Evolutionary conservation across 2,113 vertebrate genomes (phyloP), one percentile per base, ranked within the genome.

Genomic region (Mobula hypostoma): DNA sequence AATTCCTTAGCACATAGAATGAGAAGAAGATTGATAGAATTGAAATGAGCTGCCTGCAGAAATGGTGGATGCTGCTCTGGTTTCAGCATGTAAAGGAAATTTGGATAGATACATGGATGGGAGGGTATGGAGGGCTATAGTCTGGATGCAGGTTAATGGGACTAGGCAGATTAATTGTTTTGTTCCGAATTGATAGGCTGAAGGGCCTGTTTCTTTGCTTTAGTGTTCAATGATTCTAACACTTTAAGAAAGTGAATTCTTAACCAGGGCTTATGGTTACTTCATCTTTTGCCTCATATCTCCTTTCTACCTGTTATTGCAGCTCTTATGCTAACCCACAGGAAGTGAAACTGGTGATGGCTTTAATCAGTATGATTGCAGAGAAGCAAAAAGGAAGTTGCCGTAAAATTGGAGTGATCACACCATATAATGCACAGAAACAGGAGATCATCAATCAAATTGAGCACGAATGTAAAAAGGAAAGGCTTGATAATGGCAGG

Each of bases 361-460:
- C 97, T 94, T 94, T 98, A 94, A 96, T 97, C 77, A 97, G 94
- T 94, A 95, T 97, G 94, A 97, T 98, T 88, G 96, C 96, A 88
- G 96, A 96, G 11, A 97, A 95, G 94, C 95, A 94, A 36, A 63
- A 88, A 0, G 24, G 27, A 1, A 93, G 94, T 77, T 94, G 94
- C 40, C 97, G 96, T 66, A 96, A 94, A 78, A 96, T 98, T 88
- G 98, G 98, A 3, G 96, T 98, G 79, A 98, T 98, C 94, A 98
- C 98, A 0, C 98, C 97, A 40, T 98, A 98, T 95, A 98, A 96
- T 0, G 98, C 98, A 0, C 98, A 98, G 95, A 98, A 98, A 94
- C 96, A 32, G 36, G 96, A 94, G 95, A 97, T 98, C 79, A 95
- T 95, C 83, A 96, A 96, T 0, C 88, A 27, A 32, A 77, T 95